Conservation (phyloP, 2,797 vertebrate genomes). For the Cuculus canorus region DNA sequence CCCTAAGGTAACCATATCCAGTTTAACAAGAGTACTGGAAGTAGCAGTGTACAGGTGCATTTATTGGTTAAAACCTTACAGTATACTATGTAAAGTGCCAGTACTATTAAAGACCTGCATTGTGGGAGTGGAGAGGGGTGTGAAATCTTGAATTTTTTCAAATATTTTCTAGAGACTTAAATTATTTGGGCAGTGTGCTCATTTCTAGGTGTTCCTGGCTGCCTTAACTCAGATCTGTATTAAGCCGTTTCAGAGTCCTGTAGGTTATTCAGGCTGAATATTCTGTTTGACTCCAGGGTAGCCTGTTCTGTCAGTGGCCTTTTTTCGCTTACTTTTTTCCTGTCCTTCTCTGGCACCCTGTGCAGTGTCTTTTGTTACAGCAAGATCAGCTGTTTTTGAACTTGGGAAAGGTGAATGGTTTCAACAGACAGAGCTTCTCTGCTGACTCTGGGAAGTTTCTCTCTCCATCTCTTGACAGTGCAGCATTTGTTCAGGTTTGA, state of each 20-base stretch:
- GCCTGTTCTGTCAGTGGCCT: neutral
- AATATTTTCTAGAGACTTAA: neutral
- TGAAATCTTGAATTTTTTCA: neutral
- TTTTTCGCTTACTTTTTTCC: neutral
- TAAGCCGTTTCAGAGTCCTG: neutral
- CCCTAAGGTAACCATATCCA: neutral
- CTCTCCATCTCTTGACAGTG: neutral
- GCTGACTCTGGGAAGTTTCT: slow-evolving; percentile 14
- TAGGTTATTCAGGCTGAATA: neutral
- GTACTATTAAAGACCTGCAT: neutral
- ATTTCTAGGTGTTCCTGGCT: neutral
- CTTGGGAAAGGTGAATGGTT: slow-evolving; percentile 9
- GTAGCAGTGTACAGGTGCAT: neutral
- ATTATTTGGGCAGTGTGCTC: neutral
- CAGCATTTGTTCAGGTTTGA: slow-evolving; percentile 30
- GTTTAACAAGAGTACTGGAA: neutral
- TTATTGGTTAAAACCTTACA: neutral
- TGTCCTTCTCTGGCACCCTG: neutral
- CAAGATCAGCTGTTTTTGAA: slow-evolving; percentile 33
- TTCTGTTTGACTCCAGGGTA: neutral
- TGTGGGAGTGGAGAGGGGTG: neutral
- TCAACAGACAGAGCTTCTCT: neutral
- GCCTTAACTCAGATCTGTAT: neutral
- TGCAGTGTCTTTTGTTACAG: slow-evolving; percentile 31
- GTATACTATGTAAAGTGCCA: neutral